Evolutionary conservation across 2,113 vertebrate species (phyloP).

Genomic region (Leiothrix lutea): DNA sequence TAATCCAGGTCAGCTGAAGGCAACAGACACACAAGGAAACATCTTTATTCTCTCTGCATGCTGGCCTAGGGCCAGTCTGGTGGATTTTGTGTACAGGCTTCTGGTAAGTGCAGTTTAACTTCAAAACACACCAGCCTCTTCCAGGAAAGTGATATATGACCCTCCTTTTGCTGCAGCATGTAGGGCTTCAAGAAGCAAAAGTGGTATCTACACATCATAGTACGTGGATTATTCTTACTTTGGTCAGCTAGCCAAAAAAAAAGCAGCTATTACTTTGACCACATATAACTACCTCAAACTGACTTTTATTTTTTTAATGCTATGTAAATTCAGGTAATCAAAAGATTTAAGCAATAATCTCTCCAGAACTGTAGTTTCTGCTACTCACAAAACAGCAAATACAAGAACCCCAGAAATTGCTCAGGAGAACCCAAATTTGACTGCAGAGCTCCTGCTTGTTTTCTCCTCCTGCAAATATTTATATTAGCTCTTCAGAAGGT

Average conservation of each 20-base stretch:
- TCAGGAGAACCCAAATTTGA: neutral
- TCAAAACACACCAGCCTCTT: neutral
- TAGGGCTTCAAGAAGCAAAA: neutral
- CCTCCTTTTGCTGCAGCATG: neutral
- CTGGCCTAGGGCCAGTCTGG: neutral
- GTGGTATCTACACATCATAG: neutral
- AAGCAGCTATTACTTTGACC: neutral
- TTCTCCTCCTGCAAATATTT: conserved; percentile 7
- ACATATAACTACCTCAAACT: neutral
- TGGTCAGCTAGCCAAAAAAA: neutral
- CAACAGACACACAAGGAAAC: neutral
- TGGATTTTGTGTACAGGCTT: neutral
- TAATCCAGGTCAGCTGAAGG: neutral
- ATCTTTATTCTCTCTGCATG: neutral
- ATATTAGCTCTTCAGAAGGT: neutral
- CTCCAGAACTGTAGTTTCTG: neutral
- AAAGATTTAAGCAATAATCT: neutral
- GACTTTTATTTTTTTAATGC: no score
- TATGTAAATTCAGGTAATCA: neutral
- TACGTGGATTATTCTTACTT: neutral
- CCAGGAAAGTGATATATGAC: neutral
- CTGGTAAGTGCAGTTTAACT: neutral
- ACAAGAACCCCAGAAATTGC: neutral
- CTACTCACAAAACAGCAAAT: neutral
- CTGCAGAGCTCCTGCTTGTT: neutral